Conservation (phyloP, 1,140 invertebrate genomes). For the Drosophila suzukii region DNA sequence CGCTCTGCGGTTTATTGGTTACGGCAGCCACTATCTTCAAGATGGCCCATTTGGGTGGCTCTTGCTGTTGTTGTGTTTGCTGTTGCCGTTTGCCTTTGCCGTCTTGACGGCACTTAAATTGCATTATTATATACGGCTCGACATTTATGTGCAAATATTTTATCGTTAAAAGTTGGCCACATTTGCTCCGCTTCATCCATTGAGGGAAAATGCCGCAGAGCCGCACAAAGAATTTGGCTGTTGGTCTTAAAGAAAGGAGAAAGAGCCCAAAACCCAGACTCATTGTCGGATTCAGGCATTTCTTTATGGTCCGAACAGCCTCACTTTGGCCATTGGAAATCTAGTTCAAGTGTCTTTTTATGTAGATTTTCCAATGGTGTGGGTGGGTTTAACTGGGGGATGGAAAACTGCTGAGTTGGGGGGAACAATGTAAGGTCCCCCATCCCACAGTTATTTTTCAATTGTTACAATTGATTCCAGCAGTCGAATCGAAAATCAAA, state of each 20-base stretch:
- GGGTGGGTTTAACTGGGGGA: not conserved
- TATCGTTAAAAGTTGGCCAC: constrained; percentile 72
- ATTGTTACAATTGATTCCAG: constrained; percentile 75
- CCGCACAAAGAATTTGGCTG: constrained; percentile 33
- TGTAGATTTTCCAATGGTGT: constrained; percentile 58
- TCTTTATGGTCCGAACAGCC: constrained; percentile 39
- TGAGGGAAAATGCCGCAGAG: constrained; percentile 12
- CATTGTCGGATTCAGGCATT: constrained; percentile 27
- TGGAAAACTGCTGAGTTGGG: constrained; percentile 3
- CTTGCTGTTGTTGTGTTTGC: constrained; percentile 1
- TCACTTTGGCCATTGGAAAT: constrained; percentile 46
- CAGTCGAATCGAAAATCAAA: constrained; percentile 58
- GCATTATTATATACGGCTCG: constrained; percentile 78
- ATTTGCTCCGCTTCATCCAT: constrained; percentile 36
- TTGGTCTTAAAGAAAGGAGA: constrained; percentile 5
- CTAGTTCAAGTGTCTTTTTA: constrained; percentile 74
- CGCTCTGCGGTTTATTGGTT: constrained; percentile 76
- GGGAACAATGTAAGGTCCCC: constrained; percentile 5
- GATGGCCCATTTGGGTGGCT: constrained; percentile 26
- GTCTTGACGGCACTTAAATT: constrained; percentile 61
- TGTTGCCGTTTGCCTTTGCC: constrained; percentile 19
- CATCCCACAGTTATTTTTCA: constrained; percentile 56
- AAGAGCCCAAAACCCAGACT: constrained; percentile 12
- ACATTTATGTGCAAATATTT: constrained; percentile 83
- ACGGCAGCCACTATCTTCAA: constrained; percentile 56